Evolutionary conservation across 2,797 vertebrate genomes (phyloP), one percentile per base, ranked within the genome.

Genomic region (Bryconaethiops microstoma): DNA sequence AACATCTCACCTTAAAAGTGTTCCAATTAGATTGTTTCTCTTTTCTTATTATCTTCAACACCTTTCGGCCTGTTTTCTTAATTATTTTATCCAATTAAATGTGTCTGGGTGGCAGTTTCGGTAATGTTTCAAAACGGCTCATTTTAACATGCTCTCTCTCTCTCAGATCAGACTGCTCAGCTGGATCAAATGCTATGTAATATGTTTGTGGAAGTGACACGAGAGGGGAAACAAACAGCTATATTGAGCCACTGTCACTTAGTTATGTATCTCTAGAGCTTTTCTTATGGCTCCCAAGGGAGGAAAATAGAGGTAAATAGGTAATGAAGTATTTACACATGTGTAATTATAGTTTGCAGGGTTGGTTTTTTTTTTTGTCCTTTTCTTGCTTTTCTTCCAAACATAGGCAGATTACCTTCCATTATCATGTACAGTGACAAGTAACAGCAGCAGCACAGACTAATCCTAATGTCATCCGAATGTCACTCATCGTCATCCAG

Each of bases 241-340:
- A 59, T 23, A 50, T 55, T 67, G 42, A 86, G 64, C 45, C 76
- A 57, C 71, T 76, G 79, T 69, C 72, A 63, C 57, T 78, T 78
- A 52, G 74, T 81, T 82, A 84, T 86, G 45, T 45, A 80, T 89
- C 89, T 79, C 81, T 89, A 86, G 79, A 86, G 88, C 87, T 77
- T 88, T 90, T 89, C 89, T 81, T 6, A 60, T 13, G 65, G 54
- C 35, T 79, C 70, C 57, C 40, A 54, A 55, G 64, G 72, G 68
- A 69, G 39, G 45, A 65, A 78, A 6, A 25, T 23, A 19, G 35
- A 21, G 13, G 62, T 70, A 76, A 68, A 35, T 52, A 39, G 50
- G 67, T 40, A 65, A 69, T 55, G 42, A 78, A 78, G 29, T 67
- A 45, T 77, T 80, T 67, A 83, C 50, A 50, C 39, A 52, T 72